Evolutionary conservation across 2,888 invertebrate species (phyloP).

Genomic region (Hyles lineata): DNA sequence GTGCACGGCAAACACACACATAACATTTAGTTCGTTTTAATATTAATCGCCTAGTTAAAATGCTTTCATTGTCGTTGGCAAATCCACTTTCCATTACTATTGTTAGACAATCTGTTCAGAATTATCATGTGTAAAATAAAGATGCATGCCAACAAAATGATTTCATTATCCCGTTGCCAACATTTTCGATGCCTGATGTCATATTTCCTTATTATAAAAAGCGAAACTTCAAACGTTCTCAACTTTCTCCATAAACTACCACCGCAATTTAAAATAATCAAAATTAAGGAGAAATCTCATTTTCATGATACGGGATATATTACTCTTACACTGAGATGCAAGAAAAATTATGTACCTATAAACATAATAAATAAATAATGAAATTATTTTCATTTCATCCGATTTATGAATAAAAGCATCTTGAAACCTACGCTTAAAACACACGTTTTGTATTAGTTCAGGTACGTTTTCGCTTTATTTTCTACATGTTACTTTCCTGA

Average conservation of each 20-base stretch:
- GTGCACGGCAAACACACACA: no score
- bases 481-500: background rate
- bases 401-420: no score
- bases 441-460: no score
- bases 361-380: no score
- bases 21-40: background rate
- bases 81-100: slow-evolving; percentile 6
- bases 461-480: background rate
- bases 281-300: background rate
- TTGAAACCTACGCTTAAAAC: no score
- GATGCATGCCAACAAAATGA: background rate
- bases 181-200: background rate
- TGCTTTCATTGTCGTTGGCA: background rate
- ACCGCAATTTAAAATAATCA: background rate
- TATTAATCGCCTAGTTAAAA: background rate
- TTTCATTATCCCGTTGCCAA: slow-evolving; percentile 11
- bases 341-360: background rate
- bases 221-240: background rate
- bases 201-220: slow-evolving; percentile 15
- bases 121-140: background rate
- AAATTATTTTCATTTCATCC: background rate
- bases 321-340: background rate
- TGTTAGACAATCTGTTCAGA: background rate
- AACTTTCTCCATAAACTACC: background rate
- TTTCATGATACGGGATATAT: background rate